A percentile compares a stretch with the other conserved stretches of the same genome.
Evolutionary conservation across 1,140 invertebrate species (phyloP).

Genomic region (Drosophila punjabiensis): DNA sequence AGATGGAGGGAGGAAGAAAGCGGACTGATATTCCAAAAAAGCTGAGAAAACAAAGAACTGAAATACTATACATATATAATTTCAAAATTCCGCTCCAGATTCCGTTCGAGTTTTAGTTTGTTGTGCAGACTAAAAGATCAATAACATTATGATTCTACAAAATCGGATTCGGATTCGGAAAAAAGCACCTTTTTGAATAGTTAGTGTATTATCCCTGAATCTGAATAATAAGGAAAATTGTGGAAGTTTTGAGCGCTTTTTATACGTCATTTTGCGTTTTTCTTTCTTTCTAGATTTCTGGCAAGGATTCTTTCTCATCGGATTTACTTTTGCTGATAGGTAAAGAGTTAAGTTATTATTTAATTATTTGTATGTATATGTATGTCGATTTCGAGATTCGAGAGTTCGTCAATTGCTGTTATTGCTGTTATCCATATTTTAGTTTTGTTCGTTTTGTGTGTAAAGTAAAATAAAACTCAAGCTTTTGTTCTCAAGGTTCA

Average conservation of each 20-base stretch:
- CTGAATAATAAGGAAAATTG: conserved; percentile 21
- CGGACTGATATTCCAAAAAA: conserved; percentile 36
- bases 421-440: conserved; percentile 27
- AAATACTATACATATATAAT: not conserved
- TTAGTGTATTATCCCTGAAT: conserved; percentile 18
- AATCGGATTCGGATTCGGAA: not conserved
- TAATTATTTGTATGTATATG: conserved; percentile 21
- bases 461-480: conserved; percentile 76
- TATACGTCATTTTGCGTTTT: not conserved
- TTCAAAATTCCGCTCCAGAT: not conserved
- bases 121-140: conserved; percentile 5
- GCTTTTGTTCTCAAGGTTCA: conserved; percentile 82
- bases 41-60: not conserved
- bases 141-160: not conserved
- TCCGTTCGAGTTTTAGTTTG: not conserved
- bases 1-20: conserved; percentile 33
- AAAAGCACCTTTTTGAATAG: conserved; percentile 3
- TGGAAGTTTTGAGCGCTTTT: conserved; percentile 22
- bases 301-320: conserved; percentile 27
- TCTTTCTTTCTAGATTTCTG: conserved; percentile 16
- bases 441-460: conserved; percentile 30
- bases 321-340: conserved; percentile 17
- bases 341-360: not conserved
- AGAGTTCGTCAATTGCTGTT: conserved; percentile 23
- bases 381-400: conserved; percentile 24